Evolutionary conservation across 1,140 invertebrate genomes (phyloP).

Genomic region (Drosophila navojoa): DNA sequence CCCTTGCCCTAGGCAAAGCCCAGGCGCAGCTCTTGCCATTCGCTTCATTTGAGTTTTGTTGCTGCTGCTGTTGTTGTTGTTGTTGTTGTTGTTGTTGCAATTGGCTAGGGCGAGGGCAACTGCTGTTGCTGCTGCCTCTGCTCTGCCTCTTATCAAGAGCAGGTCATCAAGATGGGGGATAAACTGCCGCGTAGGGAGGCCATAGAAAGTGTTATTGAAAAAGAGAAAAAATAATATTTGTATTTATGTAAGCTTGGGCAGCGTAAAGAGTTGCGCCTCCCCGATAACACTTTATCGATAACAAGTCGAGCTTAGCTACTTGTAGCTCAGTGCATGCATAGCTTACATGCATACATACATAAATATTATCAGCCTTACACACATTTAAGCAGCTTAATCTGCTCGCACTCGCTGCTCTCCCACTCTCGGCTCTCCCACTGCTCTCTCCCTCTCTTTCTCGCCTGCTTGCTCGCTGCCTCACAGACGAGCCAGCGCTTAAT

Average conservation of each 20-base stretch:
- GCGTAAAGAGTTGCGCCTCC: neutral
- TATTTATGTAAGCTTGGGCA: conserved; percentile 16
- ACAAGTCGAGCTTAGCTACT: neutral
- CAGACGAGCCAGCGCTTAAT: conserved; percentile 63
- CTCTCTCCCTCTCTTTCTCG: neutral
- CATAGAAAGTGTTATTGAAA: conserved; percentile 62
- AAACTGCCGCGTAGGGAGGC: conserved; percentile 39
- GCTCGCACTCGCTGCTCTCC: neutral
- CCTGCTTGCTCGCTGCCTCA: conserved; percentile 14
- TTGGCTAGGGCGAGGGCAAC: conserved; percentile 48
- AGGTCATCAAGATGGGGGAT: conserved; percentile 60
- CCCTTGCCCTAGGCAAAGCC: conserved; percentile 13
- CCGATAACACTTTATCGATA: conserved; percentile 1
- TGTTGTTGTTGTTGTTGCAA: conserved; percentile 42
- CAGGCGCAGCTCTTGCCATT: conserved; percentile 41
- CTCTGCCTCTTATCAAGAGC: conserved; percentile 67
- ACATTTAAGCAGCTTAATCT: conserved; percentile 2
- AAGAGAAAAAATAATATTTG: conserved; percentile 20
- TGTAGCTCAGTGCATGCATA: neutral
- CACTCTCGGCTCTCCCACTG: neutral
- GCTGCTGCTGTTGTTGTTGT: conserved; percentile 8
- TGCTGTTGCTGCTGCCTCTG: conserved; percentile 1
- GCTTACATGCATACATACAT: too few species aligned
- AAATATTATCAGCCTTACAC: neutral
- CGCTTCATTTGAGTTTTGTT: conserved; percentile 58